Conservation (phyloP, 2,888 invertebrate species). For the Nemotelus pantherinus region DNA sequence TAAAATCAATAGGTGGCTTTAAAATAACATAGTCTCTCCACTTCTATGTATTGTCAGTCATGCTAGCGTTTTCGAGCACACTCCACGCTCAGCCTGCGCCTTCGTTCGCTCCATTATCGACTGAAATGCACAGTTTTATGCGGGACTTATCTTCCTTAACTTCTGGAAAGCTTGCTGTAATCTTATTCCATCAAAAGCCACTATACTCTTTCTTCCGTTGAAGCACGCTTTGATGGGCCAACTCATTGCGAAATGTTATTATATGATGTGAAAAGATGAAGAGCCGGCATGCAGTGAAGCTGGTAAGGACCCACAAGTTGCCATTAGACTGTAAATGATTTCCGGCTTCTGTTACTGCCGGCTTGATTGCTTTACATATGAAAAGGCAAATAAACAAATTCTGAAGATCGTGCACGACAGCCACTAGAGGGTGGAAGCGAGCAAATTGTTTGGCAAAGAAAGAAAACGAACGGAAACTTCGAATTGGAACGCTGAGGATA, state of each 20-base stretch:
- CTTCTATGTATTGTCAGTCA: not conserved
- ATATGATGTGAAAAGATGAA: constrained; percentile 32
- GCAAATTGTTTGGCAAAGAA: too few relatives aligned
- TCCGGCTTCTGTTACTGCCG: constrained; percentile 25
- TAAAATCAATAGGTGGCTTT: constrained; percentile 38
- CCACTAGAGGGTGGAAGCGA: not conserved
- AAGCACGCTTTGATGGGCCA: constrained; percentile 29
- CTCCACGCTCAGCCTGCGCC: not conserved
- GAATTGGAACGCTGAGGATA: not conserved
- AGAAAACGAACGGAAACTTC: constrained; percentile 1
- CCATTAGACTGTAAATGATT: constrained; percentile 32
- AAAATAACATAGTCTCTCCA: constrained; percentile 17
- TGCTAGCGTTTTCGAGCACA: constrained; percentile 5
- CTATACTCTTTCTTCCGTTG: constrained; percentile 24
- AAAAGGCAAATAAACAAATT: constrained; percentile 42
- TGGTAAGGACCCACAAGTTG: constrained; percentile 34
- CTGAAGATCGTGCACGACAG: constrained; percentile 6
- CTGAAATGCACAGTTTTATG: constrained; percentile 21
- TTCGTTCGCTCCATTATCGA: not conserved
- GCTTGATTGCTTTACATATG: constrained; percentile 42
- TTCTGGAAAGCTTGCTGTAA: constrained; percentile 3
- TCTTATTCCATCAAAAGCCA: constrained; percentile 30
- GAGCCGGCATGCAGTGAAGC: constrained; percentile 7
- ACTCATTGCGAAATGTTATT: constrained; percentile 38
- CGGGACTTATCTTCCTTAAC: constrained; percentile 22